Conservation (phyloP, 2,888 invertebrate genomes). For the Calliphora vomitoria region DNA sequence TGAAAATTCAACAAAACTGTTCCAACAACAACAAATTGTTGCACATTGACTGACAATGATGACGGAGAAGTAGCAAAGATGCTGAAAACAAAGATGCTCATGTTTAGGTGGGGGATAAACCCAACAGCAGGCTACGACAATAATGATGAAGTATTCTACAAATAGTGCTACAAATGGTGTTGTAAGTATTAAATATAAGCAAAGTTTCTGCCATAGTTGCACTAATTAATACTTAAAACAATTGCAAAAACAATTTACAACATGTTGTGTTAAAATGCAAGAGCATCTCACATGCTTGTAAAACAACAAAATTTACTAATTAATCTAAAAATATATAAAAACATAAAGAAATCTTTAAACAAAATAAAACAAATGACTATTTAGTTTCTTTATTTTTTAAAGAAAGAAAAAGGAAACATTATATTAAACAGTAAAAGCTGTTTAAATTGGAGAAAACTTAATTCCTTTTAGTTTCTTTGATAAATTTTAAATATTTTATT, state of each 20-base stretch:
- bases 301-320: conserved; percentile 59
- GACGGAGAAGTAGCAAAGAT: conserved; percentile 12
- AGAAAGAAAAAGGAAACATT: neutral
- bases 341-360: conserved; percentile 12
- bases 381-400: neutral
- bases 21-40: conserved; percentile 30
- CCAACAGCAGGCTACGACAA: conserved; percentile 27
- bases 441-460: neutral
- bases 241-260: conserved; percentile 80
- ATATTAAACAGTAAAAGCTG: neutral
- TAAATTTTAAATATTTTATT: neutral
- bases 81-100: neutral
- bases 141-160: conserved; percentile 44
- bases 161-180: conserved; percentile 36
- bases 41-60: conserved; percentile 16
- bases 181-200: conserved; percentile 9
- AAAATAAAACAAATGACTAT: conserved; percentile 45
- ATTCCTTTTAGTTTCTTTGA: neutral
- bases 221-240: conserved; percentile 79
- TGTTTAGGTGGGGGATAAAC: conserved; percentile 57
- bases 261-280: conserved; percentile 63
- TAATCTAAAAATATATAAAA: conserved; percentile 68
- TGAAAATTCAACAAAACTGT: neutral
- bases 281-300: conserved; percentile 20
- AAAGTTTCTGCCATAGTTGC: conserved; percentile 56